Evolutionary conservation across 1,140 invertebrate species (phyloP), one percentile per base, ranked within the genome.

Genomic region (Drosophila littoralis): DNA sequence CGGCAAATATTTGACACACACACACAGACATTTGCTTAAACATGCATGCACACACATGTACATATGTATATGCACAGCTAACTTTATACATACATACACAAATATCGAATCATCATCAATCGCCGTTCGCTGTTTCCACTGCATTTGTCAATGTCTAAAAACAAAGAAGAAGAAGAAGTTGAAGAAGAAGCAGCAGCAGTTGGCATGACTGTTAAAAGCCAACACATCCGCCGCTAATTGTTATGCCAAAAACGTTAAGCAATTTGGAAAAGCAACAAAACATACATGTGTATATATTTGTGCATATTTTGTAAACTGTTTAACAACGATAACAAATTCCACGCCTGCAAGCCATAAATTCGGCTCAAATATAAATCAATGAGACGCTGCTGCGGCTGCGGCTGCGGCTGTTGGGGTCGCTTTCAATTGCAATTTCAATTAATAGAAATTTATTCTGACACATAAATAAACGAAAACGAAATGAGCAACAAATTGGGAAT

Each of bases 171-270:
- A 51, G 17, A 63, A 64, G 54, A 57, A 57, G 32, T 13, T 33
- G 50, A 35, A 35, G 51, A 17, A 38, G 35, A 17, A 54, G 51
- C 13, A 36, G 51, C 51, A 17, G 51, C 51, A 35, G 52, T 64
- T 64, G 60, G 40, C 46, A 65, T 54, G 61, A n/a, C 38, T 72
- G 45, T 38, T 22, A 43, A 60, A 66, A 43, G 38, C 36, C 13
- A 54, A 52, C 10, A 57, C 42, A 81, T 86, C 68, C 71, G 79
- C 45, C 40, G 68, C 52, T 81, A 75, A 81, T 89, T 89, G 65
- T 75, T 72, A 89, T 89, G 85, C 84, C 71, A 74, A 79, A 81
- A 81, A 51, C 77, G 81, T 90, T 70, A 60, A 28, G 28, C 59
- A 79, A 69, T 61, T 77, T 75, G 45, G 58, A 60, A 51, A 74